Percentiles rank a stretch among this genome's conserved stretches.
Evolutionary conservation across 2,888 invertebrate species (phyloP).

Genomic region (Hemaris fuciformis): DNA sequence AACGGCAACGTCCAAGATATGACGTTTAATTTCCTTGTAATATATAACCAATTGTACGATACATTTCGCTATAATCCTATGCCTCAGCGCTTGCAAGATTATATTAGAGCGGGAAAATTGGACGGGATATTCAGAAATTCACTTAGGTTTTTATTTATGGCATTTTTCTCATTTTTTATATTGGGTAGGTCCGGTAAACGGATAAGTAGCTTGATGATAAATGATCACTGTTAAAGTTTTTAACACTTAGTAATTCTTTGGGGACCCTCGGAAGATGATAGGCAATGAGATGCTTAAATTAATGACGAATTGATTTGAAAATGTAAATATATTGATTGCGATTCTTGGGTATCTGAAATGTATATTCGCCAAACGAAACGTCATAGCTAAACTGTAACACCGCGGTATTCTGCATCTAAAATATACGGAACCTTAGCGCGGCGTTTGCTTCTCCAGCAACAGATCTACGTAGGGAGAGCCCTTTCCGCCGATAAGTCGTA

Average conservation of each 20-base stretch:
- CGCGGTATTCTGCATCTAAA: too few relatives aligned
- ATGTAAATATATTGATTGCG: too few relatives aligned
- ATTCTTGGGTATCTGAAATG: too few relatives aligned
- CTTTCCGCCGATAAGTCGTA: neutral
- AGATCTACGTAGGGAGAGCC: neutral
- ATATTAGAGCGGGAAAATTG: neutral
- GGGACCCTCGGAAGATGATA: too few relatives aligned
- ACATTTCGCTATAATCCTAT: neutral
- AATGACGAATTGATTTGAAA: too few relatives aligned
- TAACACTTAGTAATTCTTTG: too few relatives aligned
- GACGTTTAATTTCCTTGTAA: slow-evolving; percentile 1
- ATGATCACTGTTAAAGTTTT: too few relatives aligned
- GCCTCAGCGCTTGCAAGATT: neutral
- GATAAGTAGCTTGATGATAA: too few relatives aligned
- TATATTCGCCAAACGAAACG: too few relatives aligned
- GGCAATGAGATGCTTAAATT: too few relatives aligned
- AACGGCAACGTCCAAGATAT: neutral
- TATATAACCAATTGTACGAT: slow-evolving; percentile 11
- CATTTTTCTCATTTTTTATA: neutral
- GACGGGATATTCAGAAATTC: neutral
- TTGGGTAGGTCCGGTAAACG: too few relatives aligned
- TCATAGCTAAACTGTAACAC: too few relatives aligned
- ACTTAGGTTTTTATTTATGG: neutral
- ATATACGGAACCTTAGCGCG: neutral
- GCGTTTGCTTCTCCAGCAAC: neutral